phyloP scores from a whole-genome alignment of 2,797 vertebrate species.

The Takifugu ocellatus region DNA sequence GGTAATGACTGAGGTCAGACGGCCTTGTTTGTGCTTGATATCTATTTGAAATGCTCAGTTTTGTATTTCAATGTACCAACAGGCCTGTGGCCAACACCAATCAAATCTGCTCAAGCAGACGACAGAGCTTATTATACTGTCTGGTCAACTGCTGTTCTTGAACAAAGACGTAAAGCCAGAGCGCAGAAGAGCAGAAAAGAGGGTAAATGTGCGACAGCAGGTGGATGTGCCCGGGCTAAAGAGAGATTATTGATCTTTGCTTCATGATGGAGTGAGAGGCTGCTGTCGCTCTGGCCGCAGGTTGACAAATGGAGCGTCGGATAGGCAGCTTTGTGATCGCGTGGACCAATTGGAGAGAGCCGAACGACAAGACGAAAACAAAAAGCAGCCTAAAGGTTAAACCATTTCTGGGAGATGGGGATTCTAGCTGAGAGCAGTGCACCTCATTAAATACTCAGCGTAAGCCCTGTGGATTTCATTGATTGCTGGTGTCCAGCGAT shows the following conservation, averaged over 20 bases:
- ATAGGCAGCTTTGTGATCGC: conserved; percentile 29
- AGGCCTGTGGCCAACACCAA: no score
- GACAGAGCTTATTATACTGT: neutral
- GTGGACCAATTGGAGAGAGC: conserved; percentile 32
- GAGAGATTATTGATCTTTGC: conserved; percentile 59
- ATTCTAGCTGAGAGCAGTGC: conserved; percentile 39
- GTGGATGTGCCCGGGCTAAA: conserved; percentile 50
- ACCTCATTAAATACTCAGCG: conserved; percentile 64
- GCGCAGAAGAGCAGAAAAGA: neutral
- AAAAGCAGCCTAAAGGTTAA: conserved; percentile 46
- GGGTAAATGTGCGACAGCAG: conserved; percentile 22
- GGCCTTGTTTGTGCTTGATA: no score
- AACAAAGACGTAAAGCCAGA: conserved; percentile 19
- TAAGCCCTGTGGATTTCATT: conserved; percentile 71
- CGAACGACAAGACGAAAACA: conserved; percentile 21
- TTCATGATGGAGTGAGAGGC: conserved; percentile 48
- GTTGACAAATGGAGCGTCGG: conserved; percentile 57
- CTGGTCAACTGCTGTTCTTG: conserved; percentile 4
- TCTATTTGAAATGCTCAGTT: no score
- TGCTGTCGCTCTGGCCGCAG: conserved; percentile 45
- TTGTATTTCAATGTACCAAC: no score
- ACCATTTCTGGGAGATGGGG: conserved; percentile 28
- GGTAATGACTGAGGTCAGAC: no score
- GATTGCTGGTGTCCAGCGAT: conserved; percentile 62
- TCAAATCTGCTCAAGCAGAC: no score